A percentile compares a stretch with the other conserved stretches of the same genome.
These are phyloP conservation scores for Eretmocerus hayati DNA, from an alignment of 2,888 invertebrate genomes.

Conservation along the genomic window DNA sequence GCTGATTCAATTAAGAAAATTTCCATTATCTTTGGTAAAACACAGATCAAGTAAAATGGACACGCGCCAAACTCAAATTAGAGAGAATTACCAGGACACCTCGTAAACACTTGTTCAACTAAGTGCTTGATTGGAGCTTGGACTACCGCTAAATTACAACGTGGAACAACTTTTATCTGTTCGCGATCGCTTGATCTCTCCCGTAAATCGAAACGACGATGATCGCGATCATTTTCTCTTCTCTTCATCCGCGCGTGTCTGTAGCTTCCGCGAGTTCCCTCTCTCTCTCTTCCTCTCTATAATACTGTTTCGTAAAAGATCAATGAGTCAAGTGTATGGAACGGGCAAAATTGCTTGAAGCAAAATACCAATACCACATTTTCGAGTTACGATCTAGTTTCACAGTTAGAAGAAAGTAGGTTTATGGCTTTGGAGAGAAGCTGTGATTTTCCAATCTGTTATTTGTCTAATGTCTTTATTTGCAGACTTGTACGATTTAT, in stretches of 20 bases:
- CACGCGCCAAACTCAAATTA: conserved; percentile 35
- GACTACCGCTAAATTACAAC: conserved; percentile 47
- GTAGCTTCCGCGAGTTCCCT: background rate
- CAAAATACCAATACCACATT: too few relatives aligned
- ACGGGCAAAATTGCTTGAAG: too few relatives aligned
- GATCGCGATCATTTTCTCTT: background rate
- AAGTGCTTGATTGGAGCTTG: conserved; percentile 46
- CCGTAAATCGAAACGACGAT: conserved; percentile 29
- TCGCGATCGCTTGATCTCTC: conserved; percentile 29
- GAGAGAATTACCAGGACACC: conserved; percentile 47
- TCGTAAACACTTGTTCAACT: conserved; percentile 46
- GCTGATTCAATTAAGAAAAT: too few relatives aligned
- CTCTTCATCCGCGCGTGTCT: background rate
- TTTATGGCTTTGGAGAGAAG: too few relatives aligned
- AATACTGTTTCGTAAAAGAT: background rate
- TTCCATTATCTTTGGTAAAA: too few relatives aligned
- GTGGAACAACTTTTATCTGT: conserved; percentile 33
- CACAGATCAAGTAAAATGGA: too few relatives aligned
- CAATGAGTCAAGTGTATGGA: too few relatives aligned
- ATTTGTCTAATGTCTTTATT: too few relatives aligned
- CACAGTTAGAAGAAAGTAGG: too few relatives aligned
- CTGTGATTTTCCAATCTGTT: too few relatives aligned
- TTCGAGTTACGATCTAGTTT: too few relatives aligned
- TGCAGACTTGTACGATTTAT: too few relatives aligned
- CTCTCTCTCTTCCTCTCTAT: background rate